phyloP scores from a whole-genome alignment of 2,797 vertebrate species.

The Philypnodon macrostomus region DNA sequence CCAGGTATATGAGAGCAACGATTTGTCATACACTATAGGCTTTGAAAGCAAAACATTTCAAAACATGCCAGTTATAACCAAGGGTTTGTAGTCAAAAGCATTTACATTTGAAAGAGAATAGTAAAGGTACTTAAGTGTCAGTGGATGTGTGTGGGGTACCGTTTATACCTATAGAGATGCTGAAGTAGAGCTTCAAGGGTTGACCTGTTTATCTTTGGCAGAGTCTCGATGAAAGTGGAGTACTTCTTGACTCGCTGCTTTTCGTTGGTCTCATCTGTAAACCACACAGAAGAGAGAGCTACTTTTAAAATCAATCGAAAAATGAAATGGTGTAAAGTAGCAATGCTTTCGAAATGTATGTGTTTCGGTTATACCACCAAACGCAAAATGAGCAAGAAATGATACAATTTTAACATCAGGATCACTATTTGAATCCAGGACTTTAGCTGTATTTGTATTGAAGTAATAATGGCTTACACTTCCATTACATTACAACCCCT shows the following conservation, averaged over 20 bases:
- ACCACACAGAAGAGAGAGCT: constrained; percentile 12
- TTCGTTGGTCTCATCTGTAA: constrained; percentile 82
- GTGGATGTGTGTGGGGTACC: constrained; percentile 8
- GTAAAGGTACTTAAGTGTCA: not conserved
- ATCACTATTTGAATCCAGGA: too few relatives aligned
- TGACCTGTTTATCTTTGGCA: constrained; percentile 85
- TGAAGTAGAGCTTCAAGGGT: constrained; percentile 89
- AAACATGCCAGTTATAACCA: not conserved
- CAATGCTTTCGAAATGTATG: too few relatives aligned
- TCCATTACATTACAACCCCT: too few relatives aligned
- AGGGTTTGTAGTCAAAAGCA: not conserved
- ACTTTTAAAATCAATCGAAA: not conserved
- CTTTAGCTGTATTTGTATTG: too few relatives aligned
- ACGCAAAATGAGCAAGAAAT: too few relatives aligned
- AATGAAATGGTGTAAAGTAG: too few relatives aligned
- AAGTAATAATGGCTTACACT: too few relatives aligned
- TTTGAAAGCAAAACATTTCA: not conserved
- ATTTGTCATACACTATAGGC: not conserved
- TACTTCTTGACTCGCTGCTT: constrained; percentile 86
- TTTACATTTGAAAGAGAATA: not conserved
- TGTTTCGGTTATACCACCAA: too few relatives aligned
- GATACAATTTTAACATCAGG: too few relatives aligned
- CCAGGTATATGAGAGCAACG: too few relatives aligned
- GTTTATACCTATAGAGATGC: constrained; percentile 91
- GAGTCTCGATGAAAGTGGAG: constrained; percentile 83